Percentiles rank a stretch among this genome's conserved stretches.
phyloP scores from a whole-genome alignment of 1,140 invertebrate species.

The Palaemon carinicauda region DNA sequence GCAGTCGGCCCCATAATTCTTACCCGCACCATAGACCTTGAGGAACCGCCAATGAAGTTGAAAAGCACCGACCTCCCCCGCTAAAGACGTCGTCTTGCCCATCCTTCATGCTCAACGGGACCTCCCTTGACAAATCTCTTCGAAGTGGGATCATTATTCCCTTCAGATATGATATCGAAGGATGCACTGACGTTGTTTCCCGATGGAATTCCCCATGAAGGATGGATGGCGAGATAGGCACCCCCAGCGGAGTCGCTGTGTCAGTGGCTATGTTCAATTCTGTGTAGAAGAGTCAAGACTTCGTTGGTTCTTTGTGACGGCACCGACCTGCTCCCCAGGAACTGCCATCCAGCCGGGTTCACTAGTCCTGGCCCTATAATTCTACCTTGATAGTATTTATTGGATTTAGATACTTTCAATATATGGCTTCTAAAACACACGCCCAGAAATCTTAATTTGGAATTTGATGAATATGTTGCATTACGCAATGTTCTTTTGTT shows the following conservation, averaged over 20 bases:
- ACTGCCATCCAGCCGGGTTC: not conserved
- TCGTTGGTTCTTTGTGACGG: not conserved
- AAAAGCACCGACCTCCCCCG: constrained; percentile 32
- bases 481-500: no score
- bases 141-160: no score
- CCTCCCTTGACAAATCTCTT: no score
- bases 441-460: no score
- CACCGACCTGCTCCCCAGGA: not conserved
- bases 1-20: constrained; percentile 47
- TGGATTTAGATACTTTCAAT: no score
- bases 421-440: no score
- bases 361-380: not conserved
- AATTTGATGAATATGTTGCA: no score
- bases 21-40: constrained; percentile 29
- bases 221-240: not conserved
- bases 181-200: no score
- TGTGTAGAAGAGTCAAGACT: not conserved
- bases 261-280: constrained; percentile 14
- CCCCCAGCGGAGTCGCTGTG: not conserved
- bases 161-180: no score
- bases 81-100: not conserved
- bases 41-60: constrained; percentile 40
- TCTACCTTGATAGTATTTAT: not conserved
- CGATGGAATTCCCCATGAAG: not conserved
- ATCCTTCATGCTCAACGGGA: no score